Evolutionary conservation across 2,888 invertebrate species (phyloP).

Genomic region (Teinopalpus imperialis): DNA sequence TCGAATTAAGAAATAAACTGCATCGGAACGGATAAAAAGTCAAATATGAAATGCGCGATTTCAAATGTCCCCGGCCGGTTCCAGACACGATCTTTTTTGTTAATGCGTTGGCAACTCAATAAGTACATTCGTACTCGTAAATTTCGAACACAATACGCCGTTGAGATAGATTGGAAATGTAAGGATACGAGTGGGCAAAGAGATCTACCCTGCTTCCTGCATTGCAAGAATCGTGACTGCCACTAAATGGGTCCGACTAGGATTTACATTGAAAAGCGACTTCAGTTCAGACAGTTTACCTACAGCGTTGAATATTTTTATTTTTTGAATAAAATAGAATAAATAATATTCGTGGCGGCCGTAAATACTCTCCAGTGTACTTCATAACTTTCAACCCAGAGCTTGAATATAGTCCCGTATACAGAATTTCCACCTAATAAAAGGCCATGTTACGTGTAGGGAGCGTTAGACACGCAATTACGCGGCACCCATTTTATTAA

Average conservation of each 20-base stretch:
- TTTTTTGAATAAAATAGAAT: slow-evolving; percentile 23
- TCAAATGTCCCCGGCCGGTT: slow-evolving; percentile 27
- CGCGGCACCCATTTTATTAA: slow-evolving; percentile 56
- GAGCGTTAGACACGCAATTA: slow-evolving; percentile 79
- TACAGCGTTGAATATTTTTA: slow-evolving; percentile 14
- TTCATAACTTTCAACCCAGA: slow-evolving; percentile 61
- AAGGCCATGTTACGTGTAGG: slow-evolving; percentile 76
- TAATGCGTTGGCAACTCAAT: slow-evolving; percentile 26
- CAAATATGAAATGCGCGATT: slow-evolving; percentile 29
- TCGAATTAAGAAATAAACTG: slow-evolving; percentile 59
- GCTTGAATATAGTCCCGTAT: slow-evolving; percentile 63
- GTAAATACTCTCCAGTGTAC: slow-evolving; percentile 37
- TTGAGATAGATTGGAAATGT: slow-evolving; percentile 24
- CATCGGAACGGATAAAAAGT: slow-evolving; percentile 36
- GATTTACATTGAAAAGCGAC: slow-evolving; percentile 23
- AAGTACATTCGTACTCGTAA: slow-evolving; percentile 23
- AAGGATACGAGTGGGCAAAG: slow-evolving; percentile 17
- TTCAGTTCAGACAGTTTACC: slow-evolving; percentile 6
- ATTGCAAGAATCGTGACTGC: slow-evolving; percentile 20
- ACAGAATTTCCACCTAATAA: slow-evolving; percentile 81
- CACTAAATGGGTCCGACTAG: slow-evolving; percentile 15
- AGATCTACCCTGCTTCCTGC: slow-evolving; percentile 24
- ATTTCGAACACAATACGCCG: slow-evolving; percentile 23
- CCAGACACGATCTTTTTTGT: slow-evolving; percentile 24
- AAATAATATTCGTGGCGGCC: slow-evolving; percentile 21